Percentiles rank a stretch among this genome's conserved stretches.
Evolutionary conservation across 2,888 invertebrate genomes (phyloP).

Genomic region (Rambutsinella grinnellia): DNA sequence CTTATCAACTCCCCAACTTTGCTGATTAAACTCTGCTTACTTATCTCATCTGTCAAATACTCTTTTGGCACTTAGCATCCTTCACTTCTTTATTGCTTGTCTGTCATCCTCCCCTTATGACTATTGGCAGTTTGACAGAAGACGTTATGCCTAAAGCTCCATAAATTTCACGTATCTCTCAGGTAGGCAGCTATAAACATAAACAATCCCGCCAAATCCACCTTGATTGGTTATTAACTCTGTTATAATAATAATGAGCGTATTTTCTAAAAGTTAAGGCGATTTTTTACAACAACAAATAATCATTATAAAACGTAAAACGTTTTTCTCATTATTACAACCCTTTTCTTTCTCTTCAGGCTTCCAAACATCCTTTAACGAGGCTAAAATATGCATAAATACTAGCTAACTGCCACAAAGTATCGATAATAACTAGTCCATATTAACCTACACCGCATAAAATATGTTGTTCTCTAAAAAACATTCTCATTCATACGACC

Average conservation of each 20-base stretch:
- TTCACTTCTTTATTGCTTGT: background rate
- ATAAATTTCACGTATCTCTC: slow-evolving; percentile 16
- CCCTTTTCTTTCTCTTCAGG: no score
- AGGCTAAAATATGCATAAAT: slow-evolving; percentile 42
- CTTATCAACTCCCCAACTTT: slow-evolving; percentile 8
- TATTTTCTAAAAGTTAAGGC: no score
- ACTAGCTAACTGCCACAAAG: slow-evolving; percentile 25
- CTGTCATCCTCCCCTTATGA: background rate
- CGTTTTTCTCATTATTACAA: no score
- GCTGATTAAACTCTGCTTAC: slow-evolving; percentile 25
- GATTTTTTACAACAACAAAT: no score
- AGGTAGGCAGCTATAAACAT: background rate
- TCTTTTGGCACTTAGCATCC: slow-evolving; percentile 1
- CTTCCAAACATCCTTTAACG: no score
- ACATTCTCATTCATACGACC: background rate
- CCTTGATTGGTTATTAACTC: no score
- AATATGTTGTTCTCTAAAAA: background rate
- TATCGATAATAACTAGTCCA: slow-evolving; percentile 15
- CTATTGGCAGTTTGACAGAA: slow-evolving; percentile 8
- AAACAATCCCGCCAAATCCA: no score
- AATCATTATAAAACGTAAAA: no score
- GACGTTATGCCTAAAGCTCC: background rate
- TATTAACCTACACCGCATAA: background rate
- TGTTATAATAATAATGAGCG: no score
- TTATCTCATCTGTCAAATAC: background rate